These are phyloP conservation scores for Ailurus styani DNA, from an alignment of 2,113 vertebrate species.

Conservation along the genomic window DNA sequence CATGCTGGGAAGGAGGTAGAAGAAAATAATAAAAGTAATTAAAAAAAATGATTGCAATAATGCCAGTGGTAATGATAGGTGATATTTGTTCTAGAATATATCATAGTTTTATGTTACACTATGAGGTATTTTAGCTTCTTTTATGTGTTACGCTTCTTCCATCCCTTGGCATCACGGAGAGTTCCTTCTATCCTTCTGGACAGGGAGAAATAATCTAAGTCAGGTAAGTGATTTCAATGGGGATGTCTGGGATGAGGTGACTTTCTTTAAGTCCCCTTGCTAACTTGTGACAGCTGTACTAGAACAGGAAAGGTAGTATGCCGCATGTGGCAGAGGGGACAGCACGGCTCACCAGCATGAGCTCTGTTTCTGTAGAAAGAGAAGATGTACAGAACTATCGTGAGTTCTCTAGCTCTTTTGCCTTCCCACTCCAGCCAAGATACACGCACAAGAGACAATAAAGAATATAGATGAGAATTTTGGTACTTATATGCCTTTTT, in stretches of 20 bases:
- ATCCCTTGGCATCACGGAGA: background rate
- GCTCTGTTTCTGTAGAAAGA: background rate
- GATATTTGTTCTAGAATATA: background rate
- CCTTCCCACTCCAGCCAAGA: background rate
- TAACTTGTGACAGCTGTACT: background rate
- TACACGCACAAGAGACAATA: background rate
- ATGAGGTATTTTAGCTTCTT: background rate
- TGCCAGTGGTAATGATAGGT: background rate
- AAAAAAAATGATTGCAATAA: background rate
- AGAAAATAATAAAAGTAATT: background rate
- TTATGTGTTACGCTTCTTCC: background rate
- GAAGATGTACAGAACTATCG: rapidly evolving
- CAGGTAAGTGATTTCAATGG: background rate
- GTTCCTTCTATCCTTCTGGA: background rate
- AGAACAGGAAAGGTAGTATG: background rate
- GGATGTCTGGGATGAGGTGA: background rate
- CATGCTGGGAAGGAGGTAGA: background rate
- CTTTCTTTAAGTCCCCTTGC: background rate
- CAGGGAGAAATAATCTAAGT: background rate
- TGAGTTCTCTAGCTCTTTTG: background rate
- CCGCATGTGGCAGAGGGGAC: background rate
- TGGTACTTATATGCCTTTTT: background rate
- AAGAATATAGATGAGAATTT: background rate
- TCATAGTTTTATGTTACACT: background rate
- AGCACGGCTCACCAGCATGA: rapidly evolving